Base-by-base conservation (phyloP, 2,113 vertebrate species). In the Trichomycterus rosablanca region DNA sequence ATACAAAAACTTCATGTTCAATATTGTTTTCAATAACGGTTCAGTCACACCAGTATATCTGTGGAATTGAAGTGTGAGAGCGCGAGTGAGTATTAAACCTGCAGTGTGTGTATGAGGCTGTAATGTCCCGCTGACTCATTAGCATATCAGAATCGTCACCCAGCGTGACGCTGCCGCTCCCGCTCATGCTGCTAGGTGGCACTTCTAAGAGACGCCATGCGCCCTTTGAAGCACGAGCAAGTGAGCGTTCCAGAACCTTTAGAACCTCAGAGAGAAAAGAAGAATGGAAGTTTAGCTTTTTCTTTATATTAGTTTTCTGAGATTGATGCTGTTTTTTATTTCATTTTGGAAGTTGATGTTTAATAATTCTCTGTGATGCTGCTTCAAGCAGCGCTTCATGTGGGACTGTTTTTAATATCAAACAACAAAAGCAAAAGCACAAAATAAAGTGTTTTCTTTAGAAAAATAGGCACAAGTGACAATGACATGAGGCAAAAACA, bases 111-210 rank as follows among this genome's bases (percentile, higher is more conserved):
- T 81, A 86, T 80, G 79, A 56, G 83, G 84, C 80, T 84, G 54
- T 82, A 86, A 84, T 78, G 83, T 81, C 86, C 87, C 66, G 84
- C 84, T 88, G 87, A 76, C 83, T 72, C 76, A 89, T 89, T 88
- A 85, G 83, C 87, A 89, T 89, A 88, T 89, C 84, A 84, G 86
- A 88, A 88, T 88, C 82, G 85, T 85, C 79, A 76, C 78, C 74
- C 81, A 81, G 82, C 80, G 58, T 66, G 56, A 46, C 81, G 81
- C 78, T 71, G 80, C 81, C 76, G 79, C 80, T 76, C 80, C 77
- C 59, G 80, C 79, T 78, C 79, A 78, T 78, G 78, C 86, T 86
- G 83, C 84, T 87, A 88, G 87, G 87, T 87, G 85, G 84, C 85
- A 87, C 84, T 85, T 89, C 87, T 88, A 84, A 89, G 74, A 79